These are phyloP conservation scores for Lophius americanus DNA, from an alignment of 2,797 vertebrate species.

Conservation along the genomic window DNA sequence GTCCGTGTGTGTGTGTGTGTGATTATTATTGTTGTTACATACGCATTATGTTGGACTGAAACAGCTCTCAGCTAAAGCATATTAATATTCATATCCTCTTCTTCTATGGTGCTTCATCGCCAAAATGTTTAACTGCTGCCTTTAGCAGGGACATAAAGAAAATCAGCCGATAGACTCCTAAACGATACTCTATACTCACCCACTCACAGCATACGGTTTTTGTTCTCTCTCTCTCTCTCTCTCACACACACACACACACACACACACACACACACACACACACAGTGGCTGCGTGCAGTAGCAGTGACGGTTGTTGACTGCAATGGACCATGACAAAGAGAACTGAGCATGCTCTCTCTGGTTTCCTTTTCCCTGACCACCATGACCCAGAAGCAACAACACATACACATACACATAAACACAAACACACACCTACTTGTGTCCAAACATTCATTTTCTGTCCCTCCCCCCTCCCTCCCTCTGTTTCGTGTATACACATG, in stretches of 20 bases:
- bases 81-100: neutral
- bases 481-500: constrained; percentile 31
- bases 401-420: neutral
- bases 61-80: too few relatives aligned
- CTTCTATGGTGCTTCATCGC: neutral
- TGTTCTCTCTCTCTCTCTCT: neutral
- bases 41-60: too few relatives aligned
- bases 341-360: constrained; percentile 65
- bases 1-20: too few relatives aligned
- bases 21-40: too few relatives aligned
- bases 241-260: neutral
- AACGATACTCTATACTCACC: neutral
- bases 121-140: neutral
- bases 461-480: constrained; percentile 11
- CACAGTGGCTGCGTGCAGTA: constrained; percentile 45
- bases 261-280: constrained; percentile 31
- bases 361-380: constrained; percentile 62
- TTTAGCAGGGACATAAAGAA: constrained; percentile 2
- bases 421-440: constrained; percentile 36
- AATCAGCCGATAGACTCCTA: neutral
- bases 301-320: constrained; percentile 60
- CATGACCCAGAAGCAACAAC: constrained; percentile 60
- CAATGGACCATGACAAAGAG: constrained; percentile 65
- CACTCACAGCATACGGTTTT: neutral
- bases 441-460: constrained; percentile 48